Base-by-base conservation (phyloP, 2,888 invertebrate genomes). In the Epirrhoe tristata region DNA sequence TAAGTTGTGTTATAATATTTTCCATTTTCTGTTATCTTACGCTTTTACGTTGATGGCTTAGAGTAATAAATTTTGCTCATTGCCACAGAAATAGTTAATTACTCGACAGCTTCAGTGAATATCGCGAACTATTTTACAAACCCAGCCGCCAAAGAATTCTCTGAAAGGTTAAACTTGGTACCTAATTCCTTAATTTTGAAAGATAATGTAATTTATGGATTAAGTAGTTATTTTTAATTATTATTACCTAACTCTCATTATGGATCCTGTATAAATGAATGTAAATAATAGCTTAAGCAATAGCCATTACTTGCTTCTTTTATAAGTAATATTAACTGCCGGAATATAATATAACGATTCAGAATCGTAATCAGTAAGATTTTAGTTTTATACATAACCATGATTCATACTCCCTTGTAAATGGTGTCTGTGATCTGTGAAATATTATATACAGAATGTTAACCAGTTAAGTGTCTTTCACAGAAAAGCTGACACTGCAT, bases 351-450 rank as follows among this genome's bases (percentile, higher is more conserved):
- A 77, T 17, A 58, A 53, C 88, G 90, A 87, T 91, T 91, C 70
- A 81, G 81, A 91, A 92, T 91, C 90, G 90, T 86, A 74, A 78
- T 76, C 83, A 81, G 76, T 80, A 81, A 77, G 78, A 77, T 83
- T 81, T 85, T 77, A 36, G 72, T 79, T 81, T 51, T 65, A n/a
- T 52, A 16, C 16, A 36, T 24, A 24, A 24, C 16, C 36, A 39
- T 36, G 0, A 43, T 4, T 5, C 12, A 43, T 43, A 43, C 39
- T 36, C 43, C 4, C 43, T 48, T 48, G 48, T 48, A 16, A 24
- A 48, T 48, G 48, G 16, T 48, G 48, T 48, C 16, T 16, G 46
- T 14, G 46, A 16, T 48, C 48, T 48, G 48, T 48, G 48, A 48
- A 16, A 48, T 14, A 48, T 24, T 0, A 52, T 31, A n/a, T n/a